phyloP scores from a whole-genome alignment of 2,113 vertebrate genomes.

The Ahaetulla prasina region DNA sequence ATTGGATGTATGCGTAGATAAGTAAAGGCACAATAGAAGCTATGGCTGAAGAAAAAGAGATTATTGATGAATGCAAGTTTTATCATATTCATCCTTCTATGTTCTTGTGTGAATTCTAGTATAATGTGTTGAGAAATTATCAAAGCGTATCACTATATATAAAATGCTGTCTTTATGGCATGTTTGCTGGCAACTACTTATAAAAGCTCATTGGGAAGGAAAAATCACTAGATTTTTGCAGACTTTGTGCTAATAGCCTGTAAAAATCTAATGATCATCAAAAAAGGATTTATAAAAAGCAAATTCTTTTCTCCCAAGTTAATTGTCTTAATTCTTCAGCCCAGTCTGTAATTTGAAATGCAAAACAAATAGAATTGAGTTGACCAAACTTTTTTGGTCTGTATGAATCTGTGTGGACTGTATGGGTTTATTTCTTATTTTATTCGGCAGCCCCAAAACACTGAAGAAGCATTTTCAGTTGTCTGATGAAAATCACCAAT shows the following conservation, averaged over 20 bases:
- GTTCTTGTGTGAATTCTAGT: background rate
- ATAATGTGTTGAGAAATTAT: background rate
- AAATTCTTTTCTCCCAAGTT: background rate
- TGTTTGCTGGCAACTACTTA: background rate
- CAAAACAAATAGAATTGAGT: background rate
- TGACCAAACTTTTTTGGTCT: background rate
- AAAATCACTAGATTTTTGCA: background rate
- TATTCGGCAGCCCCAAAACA: background rate
- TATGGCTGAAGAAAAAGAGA: background rate
- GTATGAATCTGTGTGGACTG: background rate
- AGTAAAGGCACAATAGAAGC: background rate
- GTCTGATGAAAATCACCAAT: background rate
- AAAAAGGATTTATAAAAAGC: background rate
- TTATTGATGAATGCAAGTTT: background rate
- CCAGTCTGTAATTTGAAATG: background rate
- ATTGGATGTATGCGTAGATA: background rate
- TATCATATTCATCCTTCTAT: background rate
- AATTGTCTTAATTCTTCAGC: background rate
- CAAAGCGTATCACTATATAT: background rate
- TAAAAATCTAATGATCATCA: background rate
- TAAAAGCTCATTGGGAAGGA: rapidly evolving
- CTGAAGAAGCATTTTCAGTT: background rate
- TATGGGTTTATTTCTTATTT: background rate
- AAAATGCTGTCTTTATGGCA: background rate
- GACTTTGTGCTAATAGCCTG: background rate